Evolutionary conservation across 2,888 invertebrate genomes (phyloP).

Genomic region (Blastobasis adustella): DNA sequence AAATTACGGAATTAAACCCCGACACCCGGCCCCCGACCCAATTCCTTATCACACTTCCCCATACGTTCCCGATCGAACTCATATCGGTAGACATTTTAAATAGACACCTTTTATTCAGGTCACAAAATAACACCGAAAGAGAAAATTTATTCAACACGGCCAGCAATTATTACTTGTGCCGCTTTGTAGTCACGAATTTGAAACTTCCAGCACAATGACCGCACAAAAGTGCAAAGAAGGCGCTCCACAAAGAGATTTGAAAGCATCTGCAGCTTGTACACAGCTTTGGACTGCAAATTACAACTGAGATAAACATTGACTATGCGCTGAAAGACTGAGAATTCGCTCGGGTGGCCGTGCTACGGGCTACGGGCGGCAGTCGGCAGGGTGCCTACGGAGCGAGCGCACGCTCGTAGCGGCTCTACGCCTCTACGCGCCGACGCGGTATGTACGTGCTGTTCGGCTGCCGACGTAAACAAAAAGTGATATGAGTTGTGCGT

Average conservation of each 20-base stretch:
- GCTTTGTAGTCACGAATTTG: constrained; percentile 33
- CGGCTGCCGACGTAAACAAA: constrained; percentile 63
- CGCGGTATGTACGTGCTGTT: constrained; percentile 63
- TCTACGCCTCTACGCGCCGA: constrained; percentile 49
- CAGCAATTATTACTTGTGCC: constrained; percentile 31
- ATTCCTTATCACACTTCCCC: constrained; percentile 27
- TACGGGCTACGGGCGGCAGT: constrained; percentile 54
- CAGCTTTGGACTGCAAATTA: constrained; percentile 65
- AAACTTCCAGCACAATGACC: constrained; percentile 53
- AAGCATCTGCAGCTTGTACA: constrained; percentile 64
- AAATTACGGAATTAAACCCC: constrained; percentile 48
- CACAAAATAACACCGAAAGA: neutral
- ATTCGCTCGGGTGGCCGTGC: constrained; percentile 14
- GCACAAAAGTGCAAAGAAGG: constrained; percentile 59
- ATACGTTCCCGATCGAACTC: constrained; percentile 2
- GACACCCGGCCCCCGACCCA: constrained; percentile 33
- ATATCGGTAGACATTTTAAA: neutral
- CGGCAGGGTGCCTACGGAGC: constrained; percentile 46
- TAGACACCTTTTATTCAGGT: neutral
- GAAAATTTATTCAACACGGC: neutral
- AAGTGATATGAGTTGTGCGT: constrained; percentile 73
- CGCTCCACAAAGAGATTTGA: constrained; percentile 60
- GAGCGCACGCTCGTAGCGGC: constrained; percentile 50
- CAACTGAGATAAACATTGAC: constrained; percentile 57
- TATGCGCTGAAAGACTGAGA: constrained; percentile 31